These are phyloP conservation scores for Lysandra coridon DNA, from an alignment of 2,888 invertebrate species.

Conservation along the genomic window DNA sequence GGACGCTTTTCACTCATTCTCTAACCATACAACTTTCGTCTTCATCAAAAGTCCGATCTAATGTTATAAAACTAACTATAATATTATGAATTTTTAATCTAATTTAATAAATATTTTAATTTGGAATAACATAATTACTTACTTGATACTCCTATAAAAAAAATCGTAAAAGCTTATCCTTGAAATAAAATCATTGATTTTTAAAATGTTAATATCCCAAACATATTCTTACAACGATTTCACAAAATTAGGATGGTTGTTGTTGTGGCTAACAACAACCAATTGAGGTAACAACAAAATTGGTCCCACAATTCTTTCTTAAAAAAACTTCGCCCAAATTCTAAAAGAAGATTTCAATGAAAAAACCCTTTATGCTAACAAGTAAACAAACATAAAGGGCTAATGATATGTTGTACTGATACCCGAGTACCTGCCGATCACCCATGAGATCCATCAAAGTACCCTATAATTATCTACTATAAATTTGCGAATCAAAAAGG, in stretches of 20 bases:
- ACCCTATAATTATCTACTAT: constrained; percentile 67
- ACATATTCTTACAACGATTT: background rate
- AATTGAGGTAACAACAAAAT: background rate
- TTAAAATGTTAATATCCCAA: background rate
- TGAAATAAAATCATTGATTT: background rate
- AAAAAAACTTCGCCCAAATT: background rate
- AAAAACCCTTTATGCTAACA: background rate
- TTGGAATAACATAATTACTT: too few species aligned
- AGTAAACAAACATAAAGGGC: constrained; percentile 13
- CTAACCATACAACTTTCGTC: too few species aligned
- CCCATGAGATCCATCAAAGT: constrained; percentile 26
- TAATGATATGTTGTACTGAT: constrained; percentile 2
- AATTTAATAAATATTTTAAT: too few species aligned
- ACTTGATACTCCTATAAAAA: too few species aligned
- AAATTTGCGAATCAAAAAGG: constrained; percentile 52
- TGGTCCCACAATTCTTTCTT: background rate
- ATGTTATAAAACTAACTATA: too few species aligned
- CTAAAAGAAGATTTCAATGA: constrained; percentile 1
- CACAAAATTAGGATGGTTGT: background rate
- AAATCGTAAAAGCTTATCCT: too few species aligned
- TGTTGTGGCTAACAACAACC: background rate
- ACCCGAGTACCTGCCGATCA: constrained; percentile 17
- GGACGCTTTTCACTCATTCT: too few species aligned
- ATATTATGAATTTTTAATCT: too few species aligned
- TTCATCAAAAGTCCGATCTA: too few species aligned